These are phyloP conservation scores for Charaxes varanes DNA, from an alignment of 1,140 invertebrate species.

Conservation along the genomic window DNA sequence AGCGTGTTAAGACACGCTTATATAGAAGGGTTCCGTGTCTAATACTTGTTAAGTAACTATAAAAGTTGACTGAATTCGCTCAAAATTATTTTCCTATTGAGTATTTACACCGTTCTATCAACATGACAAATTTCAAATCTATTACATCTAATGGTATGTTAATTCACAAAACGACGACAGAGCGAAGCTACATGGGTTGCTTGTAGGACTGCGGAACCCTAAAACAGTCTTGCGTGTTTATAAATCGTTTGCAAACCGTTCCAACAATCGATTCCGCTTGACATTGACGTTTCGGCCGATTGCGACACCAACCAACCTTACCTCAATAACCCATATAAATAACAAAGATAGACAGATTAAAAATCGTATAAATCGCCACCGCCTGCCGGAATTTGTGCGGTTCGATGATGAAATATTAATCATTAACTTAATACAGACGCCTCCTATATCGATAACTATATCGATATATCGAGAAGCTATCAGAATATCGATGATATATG, in stretches of 20 bases:
- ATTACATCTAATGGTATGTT: too few species aligned
- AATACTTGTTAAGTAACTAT: too few species aligned
- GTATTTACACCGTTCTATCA: too few species aligned
- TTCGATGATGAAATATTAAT: constrained; percentile 23
- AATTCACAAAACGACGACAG: too few species aligned
- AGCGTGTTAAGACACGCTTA: too few species aligned
- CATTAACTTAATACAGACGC: constrained; percentile 22
- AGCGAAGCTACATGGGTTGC: too few species aligned
- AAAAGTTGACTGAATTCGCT: too few species aligned
- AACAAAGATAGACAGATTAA: constrained; percentile 1
- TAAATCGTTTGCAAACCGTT: constrained; percentile 1
- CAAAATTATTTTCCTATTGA: too few species aligned
- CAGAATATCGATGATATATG: constrained; percentile 20
- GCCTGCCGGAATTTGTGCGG: constrained; percentile 14
- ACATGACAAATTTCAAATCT: too few species aligned
- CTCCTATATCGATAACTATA: constrained; percentile 12
- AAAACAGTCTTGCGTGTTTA: constrained; percentile 8
- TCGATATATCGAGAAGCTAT: constrained; percentile 19
- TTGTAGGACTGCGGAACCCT: too few species aligned
- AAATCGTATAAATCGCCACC: constrained; percentile 8
- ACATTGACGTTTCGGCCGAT: constrained; percentile 10
- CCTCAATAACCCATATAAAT: constrained; percentile 8
- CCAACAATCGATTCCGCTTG: constrained; percentile 4
- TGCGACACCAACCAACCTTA: constrained; percentile 9
- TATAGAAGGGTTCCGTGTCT: too few species aligned